A percentile compares a stretch with the other conserved stretches of the same genome.
Evolutionary conservation across 2,113 vertebrate genomes (phyloP).

Genomic region (Empidonax traillii): DNA sequence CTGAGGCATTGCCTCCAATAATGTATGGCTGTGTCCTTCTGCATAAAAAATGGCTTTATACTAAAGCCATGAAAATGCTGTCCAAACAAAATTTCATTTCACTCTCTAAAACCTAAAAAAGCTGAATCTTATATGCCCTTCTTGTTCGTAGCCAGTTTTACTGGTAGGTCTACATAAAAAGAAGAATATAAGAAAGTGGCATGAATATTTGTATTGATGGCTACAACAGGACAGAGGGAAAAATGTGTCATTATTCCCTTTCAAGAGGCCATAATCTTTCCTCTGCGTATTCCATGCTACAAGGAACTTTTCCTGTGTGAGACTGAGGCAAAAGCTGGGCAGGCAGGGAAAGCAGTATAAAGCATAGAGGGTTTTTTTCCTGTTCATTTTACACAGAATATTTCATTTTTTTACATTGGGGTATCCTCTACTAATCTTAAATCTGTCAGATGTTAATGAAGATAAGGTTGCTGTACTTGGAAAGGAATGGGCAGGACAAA

Average conservation of each 20-base stretch:
- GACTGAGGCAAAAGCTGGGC: neutral
- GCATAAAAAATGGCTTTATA: neutral
- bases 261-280: neutral
- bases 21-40: neutral
- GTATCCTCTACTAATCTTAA: conserved; percentile 13
- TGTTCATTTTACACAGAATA: neutral
- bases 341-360: neutral
- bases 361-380: neutral
- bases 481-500: conserved; percentile 35
- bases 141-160: neutral
- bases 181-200: neutral
- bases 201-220: neutral
- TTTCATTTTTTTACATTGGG: neutral
- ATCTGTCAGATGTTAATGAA: conserved; percentile 12
- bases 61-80: neutral
- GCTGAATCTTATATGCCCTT: neutral
- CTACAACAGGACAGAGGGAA: neutral
- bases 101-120: neutral
- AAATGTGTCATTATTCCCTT: neutral
- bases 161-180: neutral
- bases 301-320: neutral
- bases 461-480: neutral
- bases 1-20: neutral
- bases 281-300: neutral
- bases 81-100: neutral